Base-by-base conservation (phyloP, 2,113 vertebrate species). In the Amazona vittata region DNA sequence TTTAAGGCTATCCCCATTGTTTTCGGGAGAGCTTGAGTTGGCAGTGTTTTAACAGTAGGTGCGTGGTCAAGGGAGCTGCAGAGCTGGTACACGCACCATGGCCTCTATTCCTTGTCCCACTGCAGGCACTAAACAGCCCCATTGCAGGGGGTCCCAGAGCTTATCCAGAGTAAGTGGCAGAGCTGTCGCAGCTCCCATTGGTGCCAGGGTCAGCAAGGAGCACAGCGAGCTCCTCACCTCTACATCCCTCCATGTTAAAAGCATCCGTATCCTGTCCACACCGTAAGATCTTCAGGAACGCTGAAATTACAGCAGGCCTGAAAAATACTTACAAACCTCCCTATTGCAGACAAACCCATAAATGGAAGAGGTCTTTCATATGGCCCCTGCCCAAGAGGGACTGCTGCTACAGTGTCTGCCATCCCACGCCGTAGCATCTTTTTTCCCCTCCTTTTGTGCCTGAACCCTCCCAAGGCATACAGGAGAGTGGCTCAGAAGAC, bases 241-340 rank as follows among this genome's bases (percentile, higher is more conserved):
- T 22, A 43, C 47, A 19, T 0, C 2, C 12, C 39, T 35, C 13
- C 1, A 14, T 2, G 57, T 60, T 4, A 68, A 89, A 82, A 84
- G 68, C 1, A 1, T 37, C 59, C 0, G 0, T 55, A 15, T 26
- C 25, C 60, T 64, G 16, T 60, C 49, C 18, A 43, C n/a, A 18
- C 15, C 10, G 1, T 31, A n/a, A 78, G 22, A 79, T 35, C 11
- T 65, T 35, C 67, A 60, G 43, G 22, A 82, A 70, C 19, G 9
- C 25, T 25, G 25, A 79, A 52, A 75, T 44, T 57, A 89, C 43
- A 90, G 55, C 0, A 0, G 44, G 29, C 1, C 74, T 82, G 35
- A 85, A 92, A 55, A 86, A 69, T 4, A 11, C 35, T 83, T 47
- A 52, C 4, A 62, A 73, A 83, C 24, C 19, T 69, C 60, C 79